phyloP scores from a whole-genome alignment of 2,888 invertebrate genomes.

The Tineola bisselliella region DNA sequence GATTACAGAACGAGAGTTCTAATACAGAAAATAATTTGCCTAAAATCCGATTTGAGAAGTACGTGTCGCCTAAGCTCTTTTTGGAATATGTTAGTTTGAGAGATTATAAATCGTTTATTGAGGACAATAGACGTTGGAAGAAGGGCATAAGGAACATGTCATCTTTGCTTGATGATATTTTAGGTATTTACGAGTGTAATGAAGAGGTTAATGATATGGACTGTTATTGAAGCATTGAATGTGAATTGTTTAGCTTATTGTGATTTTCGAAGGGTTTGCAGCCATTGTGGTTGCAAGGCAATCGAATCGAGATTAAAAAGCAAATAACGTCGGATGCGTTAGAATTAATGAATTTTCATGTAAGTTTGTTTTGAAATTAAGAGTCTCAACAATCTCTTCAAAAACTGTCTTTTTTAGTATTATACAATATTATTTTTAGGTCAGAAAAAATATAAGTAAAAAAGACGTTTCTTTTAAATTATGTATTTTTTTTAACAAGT shows the following conservation, averaged over 20 bases:
- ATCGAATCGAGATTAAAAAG: too few species aligned
- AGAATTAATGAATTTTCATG: too few species aligned
- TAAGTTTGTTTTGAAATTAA: too few species aligned
- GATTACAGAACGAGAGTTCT: constrained; percentile 34
- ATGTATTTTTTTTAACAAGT: too few species aligned
- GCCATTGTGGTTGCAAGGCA: too few species aligned
- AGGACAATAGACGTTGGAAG: constrained; percentile 73
- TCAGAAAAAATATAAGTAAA: too few species aligned
- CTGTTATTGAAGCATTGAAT: constrained; percentile 67
- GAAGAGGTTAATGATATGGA: constrained; percentile 72
- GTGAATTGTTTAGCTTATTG: background rate
- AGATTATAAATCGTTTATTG: constrained; percentile 70
- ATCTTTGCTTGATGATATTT: constrained; percentile 79
- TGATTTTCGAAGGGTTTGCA: background rate
- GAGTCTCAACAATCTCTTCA: too few species aligned
- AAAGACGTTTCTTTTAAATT: too few species aligned
- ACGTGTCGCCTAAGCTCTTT: constrained; percentile 68
- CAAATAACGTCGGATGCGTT: too few species aligned
- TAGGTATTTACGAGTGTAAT: constrained; percentile 66
- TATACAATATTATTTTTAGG: too few species aligned
- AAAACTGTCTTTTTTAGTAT: too few species aligned
- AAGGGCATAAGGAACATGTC: constrained; percentile 73
- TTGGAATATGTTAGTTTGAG: constrained; percentile 62
- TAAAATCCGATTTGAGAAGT: constrained; percentile 34
- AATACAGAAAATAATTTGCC: constrained; percentile 36